A percentile compares a stretch with the other conserved stretches of the same genome.
These are phyloP conservation scores for Cercopithecus mitis DNA, from an alignment of 2,797 vertebrate species.

Conservation along the genomic window DNA sequence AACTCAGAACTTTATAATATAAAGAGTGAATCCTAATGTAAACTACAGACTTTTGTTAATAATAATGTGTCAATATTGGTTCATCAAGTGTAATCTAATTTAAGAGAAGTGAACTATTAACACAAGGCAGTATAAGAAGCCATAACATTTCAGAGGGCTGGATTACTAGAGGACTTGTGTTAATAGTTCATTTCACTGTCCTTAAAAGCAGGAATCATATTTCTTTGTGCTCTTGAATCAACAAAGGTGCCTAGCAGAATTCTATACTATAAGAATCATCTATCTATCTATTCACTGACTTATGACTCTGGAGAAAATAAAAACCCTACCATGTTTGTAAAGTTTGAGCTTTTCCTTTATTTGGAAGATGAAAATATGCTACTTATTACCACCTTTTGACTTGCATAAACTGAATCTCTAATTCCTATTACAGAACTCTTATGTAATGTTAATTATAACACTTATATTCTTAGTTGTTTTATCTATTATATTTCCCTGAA, in stretches of 20 bases:
- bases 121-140: neutral
- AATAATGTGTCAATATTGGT: neutral
- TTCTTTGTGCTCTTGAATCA: neutral
- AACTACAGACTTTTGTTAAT: neutral
- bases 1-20: neutral
- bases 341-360: neutral
- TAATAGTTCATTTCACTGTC: neutral
- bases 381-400: neutral
- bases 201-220: neutral
- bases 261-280: neutral
- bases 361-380: neutral
- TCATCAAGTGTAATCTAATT: neutral
- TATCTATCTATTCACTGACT: neutral
- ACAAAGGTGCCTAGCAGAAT: neutral
- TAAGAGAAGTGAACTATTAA: neutral
- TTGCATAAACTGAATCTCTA: neutral
- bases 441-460: neutral
- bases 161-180: neutral
- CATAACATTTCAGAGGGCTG: neutral
- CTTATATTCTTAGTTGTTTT: neutral
- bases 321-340: neutral
- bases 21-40: neutral
- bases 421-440: slow-evolving; percentile 6
- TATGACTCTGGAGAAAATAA: neutral
- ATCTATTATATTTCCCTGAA: neutral